Base-by-base conservation (phyloP, 2,797 vertebrate genomes). In the Etheostoma perlongum region DNA sequence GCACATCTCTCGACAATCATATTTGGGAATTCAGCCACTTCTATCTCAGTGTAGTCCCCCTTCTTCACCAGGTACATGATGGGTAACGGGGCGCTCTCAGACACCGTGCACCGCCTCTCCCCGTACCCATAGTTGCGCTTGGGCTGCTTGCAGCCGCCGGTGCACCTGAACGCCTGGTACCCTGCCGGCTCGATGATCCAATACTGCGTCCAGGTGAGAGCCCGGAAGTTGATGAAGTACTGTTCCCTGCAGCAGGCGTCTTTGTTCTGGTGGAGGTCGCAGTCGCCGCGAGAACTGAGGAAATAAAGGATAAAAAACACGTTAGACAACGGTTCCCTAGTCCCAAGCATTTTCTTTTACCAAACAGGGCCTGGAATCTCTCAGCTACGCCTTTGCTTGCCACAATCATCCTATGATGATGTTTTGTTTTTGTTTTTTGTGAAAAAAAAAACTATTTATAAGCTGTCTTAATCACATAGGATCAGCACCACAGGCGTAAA, bases 1-100 rank as follows among this genome's bases (percentile, higher is more conserved):
- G 96, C 92, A 42, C 97, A 98, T 55, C 93, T 94, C 78, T 98
- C 96, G 0, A 96, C 88, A 0, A 98, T 90, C 97, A 98, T 98
- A 36, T 96, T 96, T 14, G 97, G 96, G 67, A 98, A 96, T 61
- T 98, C 97, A 0, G 97, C 96, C 21, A 96, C 97, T 81, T 98
- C 96, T 0, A 98, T 97, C 86, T 98, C 96, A 0, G 97, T 98
- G 93, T 94, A 96, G 85, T 98, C 97, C 3, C 96, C 97, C 67
- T 96, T 97, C 88, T 95, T 96, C 73, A 96, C 94, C 59, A 98
- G 95, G 93, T 98, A 98, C 95, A 98, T 97, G 91, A 98, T 88
- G 30, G 97, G 97, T 23, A 98, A 84, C 0, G 97, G 94, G 5
- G 97, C 94, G 67, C 95, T 98, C 40, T 96, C 95, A 0, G 92